These are phyloP conservation scores for Ladona fulva DNA, from an alignment of 1,140 invertebrate species.

Conservation along the genomic window DNA sequence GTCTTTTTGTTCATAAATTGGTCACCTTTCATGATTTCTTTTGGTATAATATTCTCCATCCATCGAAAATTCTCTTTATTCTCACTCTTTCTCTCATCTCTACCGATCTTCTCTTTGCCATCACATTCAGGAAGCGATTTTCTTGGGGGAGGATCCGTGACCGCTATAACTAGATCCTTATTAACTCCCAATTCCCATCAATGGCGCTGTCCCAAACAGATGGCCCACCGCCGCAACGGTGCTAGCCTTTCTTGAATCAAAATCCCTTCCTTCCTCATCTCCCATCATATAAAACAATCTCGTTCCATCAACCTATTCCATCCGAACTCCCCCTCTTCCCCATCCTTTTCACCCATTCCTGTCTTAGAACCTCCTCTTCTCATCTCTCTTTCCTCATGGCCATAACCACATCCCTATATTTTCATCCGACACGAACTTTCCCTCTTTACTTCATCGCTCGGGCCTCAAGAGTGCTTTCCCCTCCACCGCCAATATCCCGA, in stretches of 20 bases:
- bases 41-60: background rate
- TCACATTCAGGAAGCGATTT: background rate
- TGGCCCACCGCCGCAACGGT: background rate
- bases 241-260: background rate
- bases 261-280: background rate
- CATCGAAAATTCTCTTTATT: background rate
- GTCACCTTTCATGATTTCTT: background rate
- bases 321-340: background rate
- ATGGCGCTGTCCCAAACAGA: background rate
- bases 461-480: background rate
- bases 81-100: background rate
- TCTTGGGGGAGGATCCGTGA: background rate
- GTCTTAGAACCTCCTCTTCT: background rate
- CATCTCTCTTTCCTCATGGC: background rate
- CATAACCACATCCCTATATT: background rate
- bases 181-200: background rate
- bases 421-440: background rate
- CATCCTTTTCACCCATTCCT: background rate
- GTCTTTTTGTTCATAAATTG: background rate
- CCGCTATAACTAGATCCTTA: slow-evolving; percentile 5
- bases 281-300: background rate
- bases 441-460: background rate
- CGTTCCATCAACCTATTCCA: background rate
- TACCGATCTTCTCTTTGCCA: no score
- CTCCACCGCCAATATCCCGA: background rate